Base-by-base conservation (phyloP, 1,140 invertebrate genomes). In the Nasonia vitripennis region DNA sequence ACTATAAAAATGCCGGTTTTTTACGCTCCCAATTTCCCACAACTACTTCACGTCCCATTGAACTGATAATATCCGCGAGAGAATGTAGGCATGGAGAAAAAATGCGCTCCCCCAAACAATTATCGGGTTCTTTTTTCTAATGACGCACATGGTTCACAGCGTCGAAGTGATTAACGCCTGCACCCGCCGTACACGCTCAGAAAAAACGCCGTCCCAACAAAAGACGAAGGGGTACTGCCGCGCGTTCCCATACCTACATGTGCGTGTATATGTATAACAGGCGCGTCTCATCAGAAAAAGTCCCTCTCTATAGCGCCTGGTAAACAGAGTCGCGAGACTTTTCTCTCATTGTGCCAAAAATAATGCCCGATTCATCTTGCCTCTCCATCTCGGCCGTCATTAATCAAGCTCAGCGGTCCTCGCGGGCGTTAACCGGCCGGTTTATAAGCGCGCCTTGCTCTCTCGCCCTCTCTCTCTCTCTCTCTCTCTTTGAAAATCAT, bases 281-380 rank as follows among this genome's bases (percentile, higher is more conserved):
- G 27, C 48, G 7, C 48, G 51, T 23, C 67, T 81, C 79, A 81
- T 81, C n/a, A 71, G 51, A 82, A 74, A n/a, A 71, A 74, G 55
- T 45, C 79, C 41, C 27, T 51, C 62, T 37, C 73, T 78, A 37
- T 37, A 3, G 4, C 14, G 5, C 68, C 11, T 48, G 11, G 73
- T 68, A 70, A 78, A 34, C 67, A 68, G 51, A 41, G 73, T 77
- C 23, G 34, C 34, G 34, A 37, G 55, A 87, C 62, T 84, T 78
- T 71, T 81, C 48, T 85, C 73, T 77, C 78, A 85, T 80, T 80
- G 68, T 80, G 83, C 83, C 78, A 62, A 85, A 80, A 85, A 80
- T 85, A 85, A 85, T 85, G 70, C 75, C 41, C 27, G 45, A 85
- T 85, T 78, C 71, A 77, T 86, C 83, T 82, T 80, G 45, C 17